Evolutionary conservation across 2,113 vertebrate genomes (phyloP).

Genomic region (Taxidea taxus): DNA sequence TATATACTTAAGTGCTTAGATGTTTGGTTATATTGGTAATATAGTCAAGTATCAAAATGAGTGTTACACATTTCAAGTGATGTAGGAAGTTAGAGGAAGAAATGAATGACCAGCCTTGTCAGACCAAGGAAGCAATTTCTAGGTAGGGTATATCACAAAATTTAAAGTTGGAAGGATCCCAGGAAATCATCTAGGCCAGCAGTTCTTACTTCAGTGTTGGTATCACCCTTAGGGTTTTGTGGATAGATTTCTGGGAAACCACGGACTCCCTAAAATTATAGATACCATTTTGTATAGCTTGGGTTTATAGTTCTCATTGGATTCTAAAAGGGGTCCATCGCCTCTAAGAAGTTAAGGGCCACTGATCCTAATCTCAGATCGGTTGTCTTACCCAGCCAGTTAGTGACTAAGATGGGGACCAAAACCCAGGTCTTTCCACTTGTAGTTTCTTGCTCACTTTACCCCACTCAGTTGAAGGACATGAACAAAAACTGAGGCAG

Average conservation of each 20-base stretch:
- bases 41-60: constrained; percentile 15
- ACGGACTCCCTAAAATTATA: neutral
- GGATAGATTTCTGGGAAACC: neutral
- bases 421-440: neutral
- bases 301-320: neutral
- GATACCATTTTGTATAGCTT: neutral
- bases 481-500: neutral
- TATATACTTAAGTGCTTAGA: neutral
- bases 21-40: neutral
- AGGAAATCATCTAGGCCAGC: neutral
- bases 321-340: neutral
- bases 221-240: neutral
- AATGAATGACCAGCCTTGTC: neutral
- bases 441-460: constrained; percentile 20
- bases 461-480: neutral
- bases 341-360: neutral
- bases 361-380: neutral
- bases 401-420: neutral
- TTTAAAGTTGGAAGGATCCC: neutral
- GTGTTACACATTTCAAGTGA: neutral
- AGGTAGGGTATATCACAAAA: neutral
- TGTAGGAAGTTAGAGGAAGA: neutral
- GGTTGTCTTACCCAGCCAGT: neutral
- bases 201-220: neutral
- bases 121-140: constrained; percentile 12